Evolutionary conservation across 2,113 vertebrate species (phyloP), one percentile per base, ranked within the genome.

Genomic region (Chamaetylas fuelleborni): DNA sequence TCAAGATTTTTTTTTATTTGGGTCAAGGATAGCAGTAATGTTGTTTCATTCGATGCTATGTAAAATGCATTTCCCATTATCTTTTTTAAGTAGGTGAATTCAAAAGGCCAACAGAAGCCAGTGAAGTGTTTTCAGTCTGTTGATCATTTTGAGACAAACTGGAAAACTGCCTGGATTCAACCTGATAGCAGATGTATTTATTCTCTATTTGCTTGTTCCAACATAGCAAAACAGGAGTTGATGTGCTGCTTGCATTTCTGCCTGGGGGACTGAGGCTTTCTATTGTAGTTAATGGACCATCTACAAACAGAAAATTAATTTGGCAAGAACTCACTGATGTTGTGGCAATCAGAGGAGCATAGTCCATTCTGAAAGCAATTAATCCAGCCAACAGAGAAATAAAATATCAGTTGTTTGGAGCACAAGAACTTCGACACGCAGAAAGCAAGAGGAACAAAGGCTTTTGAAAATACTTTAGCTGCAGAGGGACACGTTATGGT

Each of bases 251-350:
- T 81, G 48, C 56, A 78, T 94, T 91, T 90, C 85, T 96, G 93
- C 96, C 93, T 92, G n/a, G 43, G 88, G 91, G 87, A 92, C 71
- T 61, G 58, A 65, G 67, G 61, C 58, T 95, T 95, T 95, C 69
- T 89, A 87, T 86, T 84, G 67, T 23, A 95, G 80, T 92, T 95
- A 97, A 97, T 92, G 85, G 94, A 83, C 92, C 86, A 87, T 88
- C 82, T 58, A 93, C 88, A 97, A 96, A 97, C 82, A 97, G 92
- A 96, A 97, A 97, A 96, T 97, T 96, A 94, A 97, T 97, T 93
- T 97, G 97, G 96, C 94, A 92, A 80, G 88, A 85, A 72, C 60
- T 89, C 48, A 36, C n/a, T 91, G 82, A 73, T 82, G 64, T 61
- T 95, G 87, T 92, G 76, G 71, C 96, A 96, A 85, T 88, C 90